phyloP scores from a whole-genome alignment of 2,888 invertebrate species.

The Patella pellucida region DNA sequence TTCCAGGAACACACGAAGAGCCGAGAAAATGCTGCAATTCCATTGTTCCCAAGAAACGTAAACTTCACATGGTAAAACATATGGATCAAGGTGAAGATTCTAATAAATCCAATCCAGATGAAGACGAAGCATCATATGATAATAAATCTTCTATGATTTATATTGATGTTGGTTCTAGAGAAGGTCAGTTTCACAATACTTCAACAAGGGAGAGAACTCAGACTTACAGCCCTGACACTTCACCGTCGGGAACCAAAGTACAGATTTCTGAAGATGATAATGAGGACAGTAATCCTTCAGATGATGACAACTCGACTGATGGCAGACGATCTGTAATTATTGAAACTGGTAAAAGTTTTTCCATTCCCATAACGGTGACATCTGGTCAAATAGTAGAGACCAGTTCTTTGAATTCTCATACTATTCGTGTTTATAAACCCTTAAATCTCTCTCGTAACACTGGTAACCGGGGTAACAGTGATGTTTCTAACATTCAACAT shows the following conservation, averaged over 20 bases:
- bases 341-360: no score
- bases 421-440: no score
- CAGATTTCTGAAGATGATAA: neutral
- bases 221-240: neutral
- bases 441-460: no score
- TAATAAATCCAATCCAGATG: neutral
- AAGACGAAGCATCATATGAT: neutral
- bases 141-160: neutral
- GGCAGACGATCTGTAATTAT: neutral
- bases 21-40: slow-evolving; percentile 64
- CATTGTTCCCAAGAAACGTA: slow-evolving; percentile 65
- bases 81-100: neutral
- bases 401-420: neutral
- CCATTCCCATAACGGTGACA: no score
- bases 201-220: neutral
- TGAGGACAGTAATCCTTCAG: neutral
- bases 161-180: neutral
- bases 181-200: neutral
- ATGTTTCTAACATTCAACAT: neutral
- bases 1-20: slow-evolving; percentile 54
- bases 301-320: neutral
- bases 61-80: slow-evolving; percentile 58
- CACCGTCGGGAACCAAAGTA: no score
- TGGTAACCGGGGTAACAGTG: no score
- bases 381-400: neutral